A percentile compares a stretch with the other conserved stretches of the same genome.
Evolutionary conservation across 64 coral and sea anemone species (phyloP).

Genomic region (Montipora sp.): DNA sequence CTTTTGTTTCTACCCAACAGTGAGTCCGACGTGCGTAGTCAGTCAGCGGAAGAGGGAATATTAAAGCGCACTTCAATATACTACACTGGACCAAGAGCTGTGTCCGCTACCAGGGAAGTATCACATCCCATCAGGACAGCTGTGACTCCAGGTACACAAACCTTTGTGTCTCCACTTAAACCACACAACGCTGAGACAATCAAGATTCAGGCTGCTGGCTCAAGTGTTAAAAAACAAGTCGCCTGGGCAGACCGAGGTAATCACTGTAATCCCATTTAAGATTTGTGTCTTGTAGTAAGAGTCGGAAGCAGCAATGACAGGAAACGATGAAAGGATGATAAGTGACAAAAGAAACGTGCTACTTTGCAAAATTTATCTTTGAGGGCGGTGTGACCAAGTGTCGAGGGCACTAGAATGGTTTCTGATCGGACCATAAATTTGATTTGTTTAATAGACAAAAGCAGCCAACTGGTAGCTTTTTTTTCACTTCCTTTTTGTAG

Average conservation of each 20-base stretch:
- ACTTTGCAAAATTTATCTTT: too few species aligned
- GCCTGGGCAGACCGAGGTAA: slow-evolving; percentile 76
- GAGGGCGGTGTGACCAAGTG: too few species aligned
- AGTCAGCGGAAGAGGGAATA: neutral
- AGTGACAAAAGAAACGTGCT: too few species aligned
- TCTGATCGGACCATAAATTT: too few species aligned
- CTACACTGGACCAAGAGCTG: slow-evolving; percentile 36
- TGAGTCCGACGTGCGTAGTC: neutral
- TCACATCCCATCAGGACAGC: slow-evolving; percentile 7
- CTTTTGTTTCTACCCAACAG: neutral
- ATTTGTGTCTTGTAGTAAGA: too few species aligned
- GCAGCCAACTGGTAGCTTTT: too few species aligned
- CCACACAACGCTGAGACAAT: neutral
- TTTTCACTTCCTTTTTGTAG: too few species aligned
- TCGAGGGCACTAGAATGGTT: too few species aligned
- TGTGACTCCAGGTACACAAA: neutral
- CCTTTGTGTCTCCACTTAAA: neutral
- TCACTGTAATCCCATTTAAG: neutral
- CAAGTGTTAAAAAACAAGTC: slow-evolving; percentile 62
- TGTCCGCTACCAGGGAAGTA: neutral
- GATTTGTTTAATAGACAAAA: too few species aligned
- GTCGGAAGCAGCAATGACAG: neutral
- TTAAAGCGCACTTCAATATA: slow-evolving; percentile 66
- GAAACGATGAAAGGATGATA: too few species aligned
- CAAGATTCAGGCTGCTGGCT: neutral